Evolutionary conservation across 37 sponge, comb jelly and placozoan species (phyloP), one percentile per base, ranked within the genome.

Genomic region (Trichoplax adhaerens): DNA sequence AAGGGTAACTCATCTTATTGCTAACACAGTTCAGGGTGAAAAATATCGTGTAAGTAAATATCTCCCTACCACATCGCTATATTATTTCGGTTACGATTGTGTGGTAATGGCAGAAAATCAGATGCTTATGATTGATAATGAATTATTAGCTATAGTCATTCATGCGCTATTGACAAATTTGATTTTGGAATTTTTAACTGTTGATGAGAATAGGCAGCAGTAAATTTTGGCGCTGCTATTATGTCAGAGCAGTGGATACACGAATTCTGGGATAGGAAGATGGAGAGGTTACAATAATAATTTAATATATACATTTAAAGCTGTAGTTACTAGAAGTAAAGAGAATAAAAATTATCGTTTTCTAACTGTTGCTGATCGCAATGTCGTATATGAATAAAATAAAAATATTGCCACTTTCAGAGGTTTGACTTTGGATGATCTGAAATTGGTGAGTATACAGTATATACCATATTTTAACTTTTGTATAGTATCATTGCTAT

Each of bases 161-260:
- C 29, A 29, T 29, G 29, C 29, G 29, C 29, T 29, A 29, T 0
- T 29, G 29, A 29, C 29, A 29, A 29, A 29, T 29, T 29, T 29
- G 29, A 29, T 29, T 29, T 29, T 29, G 29, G 29, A 29, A 29
- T 29, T 29, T 29, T 29, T 29, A 29, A 29, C 29, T 29, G 29
- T 29, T 29, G 29, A 29, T 29, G 29, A 29, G 29, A 29, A 29
- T 60, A 89, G 90, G 76, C 77, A 55, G 94, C 90, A 0, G 87
- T 92, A 12, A 73, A 70, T 3, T 65, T 87, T 4, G 90, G 86
- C 1, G 82, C 82, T 60, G 74, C 86, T 6, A 92, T 92, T 12
- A 92, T 92, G 94, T 85, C 86, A 56, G 94, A 85, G 58, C 64
- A 76, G 8, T 92, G 94, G 94, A 56, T 92, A 58, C 67, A 6